Conservation (phyloP, 2,888 invertebrate genomes). For the Lasioglossum pauxillum region DNA sequence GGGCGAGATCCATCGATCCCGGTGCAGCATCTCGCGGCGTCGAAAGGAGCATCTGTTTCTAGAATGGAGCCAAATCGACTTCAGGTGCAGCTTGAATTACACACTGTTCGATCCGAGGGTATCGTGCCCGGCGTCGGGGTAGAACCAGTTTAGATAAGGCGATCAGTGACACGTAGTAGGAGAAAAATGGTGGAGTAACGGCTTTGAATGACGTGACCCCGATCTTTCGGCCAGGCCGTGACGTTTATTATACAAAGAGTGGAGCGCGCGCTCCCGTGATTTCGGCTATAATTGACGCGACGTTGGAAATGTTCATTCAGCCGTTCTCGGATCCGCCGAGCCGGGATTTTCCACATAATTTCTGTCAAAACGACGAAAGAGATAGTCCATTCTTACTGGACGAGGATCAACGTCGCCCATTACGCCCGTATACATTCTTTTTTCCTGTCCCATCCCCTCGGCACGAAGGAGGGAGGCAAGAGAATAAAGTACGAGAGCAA, state of each 20-base stretch:
- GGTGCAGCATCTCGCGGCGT: background rate
- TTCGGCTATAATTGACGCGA: conserved; percentile 43
- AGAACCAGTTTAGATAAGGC: conserved; percentile 60
- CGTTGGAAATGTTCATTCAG: background rate
- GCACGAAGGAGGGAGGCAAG: background rate
- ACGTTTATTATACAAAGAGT: conserved; percentile 55
- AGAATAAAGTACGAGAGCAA: conserved; percentile 43
- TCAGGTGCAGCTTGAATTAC: conserved; percentile 58
- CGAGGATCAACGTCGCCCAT: conserved; percentile 45
- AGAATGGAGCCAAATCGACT: conserved; percentile 44
- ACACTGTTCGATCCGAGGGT: conserved; percentile 62
- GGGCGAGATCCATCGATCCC: background rate
- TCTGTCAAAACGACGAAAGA: conserved; percentile 13
- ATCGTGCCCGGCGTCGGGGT: conserved; percentile 44
- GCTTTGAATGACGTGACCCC: conserved; percentile 77
- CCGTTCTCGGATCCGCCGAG: background rate
- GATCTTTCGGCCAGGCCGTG: conserved; percentile 69
- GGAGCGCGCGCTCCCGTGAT: background rate
- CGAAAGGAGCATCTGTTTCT: background rate
- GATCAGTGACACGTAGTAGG: conserved; percentile 53
- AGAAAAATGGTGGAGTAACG: conserved; percentile 55
- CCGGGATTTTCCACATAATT: conserved; percentile 10
- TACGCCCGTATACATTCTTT: conserved; percentile 42
- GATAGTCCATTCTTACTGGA: conserved; percentile 17
- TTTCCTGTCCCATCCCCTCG: background rate